phyloP scores from a whole-genome alignment of 2,113 vertebrate genomes.

The Myiozetetes cayanensis region DNA sequence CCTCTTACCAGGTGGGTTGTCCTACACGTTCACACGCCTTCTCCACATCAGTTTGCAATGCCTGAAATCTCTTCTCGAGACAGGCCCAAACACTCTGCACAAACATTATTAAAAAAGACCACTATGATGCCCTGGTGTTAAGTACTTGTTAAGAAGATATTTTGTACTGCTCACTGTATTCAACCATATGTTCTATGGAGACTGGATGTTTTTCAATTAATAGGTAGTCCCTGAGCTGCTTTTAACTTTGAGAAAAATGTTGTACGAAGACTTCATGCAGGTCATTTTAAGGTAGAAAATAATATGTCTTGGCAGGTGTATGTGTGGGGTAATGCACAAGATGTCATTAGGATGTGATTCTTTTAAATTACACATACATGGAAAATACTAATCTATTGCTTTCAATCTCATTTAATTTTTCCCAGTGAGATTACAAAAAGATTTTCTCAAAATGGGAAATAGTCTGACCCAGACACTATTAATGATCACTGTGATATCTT shows the following conservation, averaged over 20 bases:
- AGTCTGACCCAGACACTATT: neutral
- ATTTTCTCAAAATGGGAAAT: neutral
- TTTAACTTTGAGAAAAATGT: neutral
- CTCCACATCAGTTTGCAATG: neutral
- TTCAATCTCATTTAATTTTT: neutral
- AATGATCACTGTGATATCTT: neutral
- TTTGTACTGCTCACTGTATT: neutral
- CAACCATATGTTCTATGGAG: neutral
- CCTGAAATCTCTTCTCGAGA: neutral
- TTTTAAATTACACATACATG: neutral
- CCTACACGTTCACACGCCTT: rapidly evolving
- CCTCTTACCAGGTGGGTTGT: neutral
- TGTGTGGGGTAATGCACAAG: neutral
- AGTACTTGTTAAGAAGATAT: neutral
- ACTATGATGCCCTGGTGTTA: rapidly evolving
- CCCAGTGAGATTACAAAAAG: neutral
- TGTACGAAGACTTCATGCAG: neutral
- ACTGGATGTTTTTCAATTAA: neutral
- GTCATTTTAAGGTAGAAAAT: neutral
- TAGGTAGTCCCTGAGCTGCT: neutral
- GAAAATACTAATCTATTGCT: neutral
- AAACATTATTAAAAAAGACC: neutral
- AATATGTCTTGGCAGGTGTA: neutral
- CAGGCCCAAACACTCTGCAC: neutral
- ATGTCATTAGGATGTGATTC: neutral